Conservation (phyloP, 35 echinoderm and acorn worm species). For the Hemicentrotus pulcherrimus region DNA sequence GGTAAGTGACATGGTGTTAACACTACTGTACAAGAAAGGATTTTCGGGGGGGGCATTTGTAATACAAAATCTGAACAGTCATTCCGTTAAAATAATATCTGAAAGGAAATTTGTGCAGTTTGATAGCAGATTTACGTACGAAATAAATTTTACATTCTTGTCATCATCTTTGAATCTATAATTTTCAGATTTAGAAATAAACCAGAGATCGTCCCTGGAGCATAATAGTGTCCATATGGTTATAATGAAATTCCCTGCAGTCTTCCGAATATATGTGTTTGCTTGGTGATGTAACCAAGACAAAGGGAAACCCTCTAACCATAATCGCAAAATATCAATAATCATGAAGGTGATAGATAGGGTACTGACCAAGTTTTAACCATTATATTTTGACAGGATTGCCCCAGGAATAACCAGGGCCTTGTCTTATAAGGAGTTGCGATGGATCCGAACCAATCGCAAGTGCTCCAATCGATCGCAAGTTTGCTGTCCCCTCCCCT, state of each 20-base stretch:
- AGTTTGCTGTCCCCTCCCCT: too few relatives aligned
- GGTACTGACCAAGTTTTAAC: neutral
- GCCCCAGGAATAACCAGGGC: too few relatives aligned
- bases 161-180: too few relatives aligned
- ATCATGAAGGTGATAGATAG: too few relatives aligned
- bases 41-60: neutral
- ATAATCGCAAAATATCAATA: neutral
- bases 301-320: neutral
- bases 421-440: too few relatives aligned
- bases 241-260: neutral
- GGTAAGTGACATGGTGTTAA: neutral
- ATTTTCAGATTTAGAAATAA: too few relatives aligned
- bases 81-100: too few relatives aligned
- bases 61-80: neutral
- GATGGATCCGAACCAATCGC: too few relatives aligned
- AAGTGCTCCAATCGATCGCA: too few relatives aligned
- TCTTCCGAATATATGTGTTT: neutral
- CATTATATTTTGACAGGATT: neutral
- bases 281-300: neutral
- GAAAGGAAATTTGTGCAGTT: too few relatives aligned
- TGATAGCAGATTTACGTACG: too few relatives aligned
- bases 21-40: neutral
- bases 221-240: neutral
- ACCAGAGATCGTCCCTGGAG: neutral
- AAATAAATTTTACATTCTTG: too few relatives aligned